phyloP scores from a whole-genome alignment of 2,113 vertebrate genomes.

The Chamaetylas fuelleborni region DNA sequence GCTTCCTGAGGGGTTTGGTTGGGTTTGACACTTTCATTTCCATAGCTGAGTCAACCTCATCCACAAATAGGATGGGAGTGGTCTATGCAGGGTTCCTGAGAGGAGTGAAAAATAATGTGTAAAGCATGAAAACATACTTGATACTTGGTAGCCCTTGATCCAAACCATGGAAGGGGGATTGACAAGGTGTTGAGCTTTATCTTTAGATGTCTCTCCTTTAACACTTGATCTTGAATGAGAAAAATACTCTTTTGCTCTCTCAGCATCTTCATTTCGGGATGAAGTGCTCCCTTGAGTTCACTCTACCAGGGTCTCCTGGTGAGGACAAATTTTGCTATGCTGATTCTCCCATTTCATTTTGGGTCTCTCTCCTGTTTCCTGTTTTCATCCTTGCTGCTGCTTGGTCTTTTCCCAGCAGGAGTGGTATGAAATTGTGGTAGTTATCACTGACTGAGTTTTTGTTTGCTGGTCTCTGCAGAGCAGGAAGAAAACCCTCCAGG shows the following conservation, averaged over 20 bases:
- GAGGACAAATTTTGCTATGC: not conserved
- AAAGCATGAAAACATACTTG: not conserved
- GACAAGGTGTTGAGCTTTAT: not conserved
- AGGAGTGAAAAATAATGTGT: not conserved
- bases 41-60: not conserved
- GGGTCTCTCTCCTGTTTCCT: not conserved
- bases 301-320: not conserved
- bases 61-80: not conserved
- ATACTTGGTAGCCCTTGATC: not conserved
- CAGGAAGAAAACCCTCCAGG: not conserved
- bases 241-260: not conserved
- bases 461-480: not conserved
- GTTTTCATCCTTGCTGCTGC: not conserved
- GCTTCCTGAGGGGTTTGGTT: not conserved
- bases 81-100: not conserved
- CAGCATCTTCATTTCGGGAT: not conserved
- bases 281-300: not conserved
- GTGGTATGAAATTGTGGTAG: not conserved
- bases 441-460: not conserved
- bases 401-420: not conserved
- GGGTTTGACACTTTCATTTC: not conserved
- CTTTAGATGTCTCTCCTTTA: not conserved
- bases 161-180: not conserved
- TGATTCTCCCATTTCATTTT: not conserved
- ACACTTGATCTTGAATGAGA: not conserved